phyloP scores from a whole-genome alignment of 2,888 invertebrate genomes.

The Aphodius granarius region DNA sequence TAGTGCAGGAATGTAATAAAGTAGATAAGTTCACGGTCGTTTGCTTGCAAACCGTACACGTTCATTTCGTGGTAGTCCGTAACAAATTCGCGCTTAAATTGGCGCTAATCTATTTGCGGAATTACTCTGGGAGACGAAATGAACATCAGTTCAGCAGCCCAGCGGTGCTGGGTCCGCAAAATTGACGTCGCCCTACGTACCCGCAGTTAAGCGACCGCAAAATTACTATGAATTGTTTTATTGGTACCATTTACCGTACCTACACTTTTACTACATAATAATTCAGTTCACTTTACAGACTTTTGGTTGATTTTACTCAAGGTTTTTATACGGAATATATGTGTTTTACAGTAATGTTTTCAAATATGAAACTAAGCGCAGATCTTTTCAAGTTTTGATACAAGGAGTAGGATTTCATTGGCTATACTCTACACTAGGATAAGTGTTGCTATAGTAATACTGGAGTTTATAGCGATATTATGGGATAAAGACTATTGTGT shows the following conservation, averaged over 20 bases:
- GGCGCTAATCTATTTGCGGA: constrained; percentile 11
- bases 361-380: no score
- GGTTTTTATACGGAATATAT: no score
- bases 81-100: constrained; percentile 6
- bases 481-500: no score
- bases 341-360: no score
- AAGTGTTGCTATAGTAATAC: no score
- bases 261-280: no score
- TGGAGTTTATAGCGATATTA: no score
- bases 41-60: background rate
- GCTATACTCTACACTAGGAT: no score
- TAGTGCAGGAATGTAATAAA: background rate
- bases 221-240: constrained; percentile 3
- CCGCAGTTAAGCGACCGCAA: background rate
- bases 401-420: no score
- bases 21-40: constrained; percentile 8
- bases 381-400: no score
- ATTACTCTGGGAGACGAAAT: background rate
- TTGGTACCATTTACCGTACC: background rate
- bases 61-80: background rate
- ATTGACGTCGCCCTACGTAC: background rate
- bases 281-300: background rate
- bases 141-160: background rate
- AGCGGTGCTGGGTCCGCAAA: background rate
- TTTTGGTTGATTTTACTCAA: no score